Base-by-base conservation (phyloP, 2,113 vertebrate species). In the Laterallus jamaicensis region DNA sequence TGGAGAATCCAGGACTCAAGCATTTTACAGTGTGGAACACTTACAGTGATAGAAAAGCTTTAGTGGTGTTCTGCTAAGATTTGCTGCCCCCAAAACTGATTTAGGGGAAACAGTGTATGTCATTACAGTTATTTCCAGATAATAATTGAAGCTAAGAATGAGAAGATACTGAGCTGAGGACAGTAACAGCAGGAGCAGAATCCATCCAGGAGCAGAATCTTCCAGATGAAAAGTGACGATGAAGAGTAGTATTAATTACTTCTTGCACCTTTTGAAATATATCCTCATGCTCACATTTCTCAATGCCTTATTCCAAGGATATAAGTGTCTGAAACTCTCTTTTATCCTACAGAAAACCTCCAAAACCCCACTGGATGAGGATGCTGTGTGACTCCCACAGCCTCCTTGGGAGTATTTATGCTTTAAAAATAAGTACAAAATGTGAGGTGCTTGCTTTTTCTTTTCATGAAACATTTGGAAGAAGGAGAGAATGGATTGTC, bases 11-110 rank as follows among this genome's bases (percentile, higher is more conserved):
- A 69, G 12, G 62, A n/a, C 29, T 63, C 15, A 11, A n/a, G 6
- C 5, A 0, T 77, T 89, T 50, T 29, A 39, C 4, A 31, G 18
- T 2, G 47, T 0, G 10, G 15, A 80, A 8, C 4, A 24, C 7
- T 22, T 25, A 24, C 5, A 49, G 32, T 21, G 11, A 24, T 2
- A 58, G 29, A 66, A 86, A 80, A 56, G 7, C 4, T 77, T 64
- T 35, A 58, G 40, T 24, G 28, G n/a, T 22, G 5, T 55, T 69
- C 64, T 74, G 18, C 18, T 25, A 62, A 66, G 80, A 66, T 24
- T 11, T 37, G 66, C 40, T 67, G 32, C 17, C 6, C 9, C 16
- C 11, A 26, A 22, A 81, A 67, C 2, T 40, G 5, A 60, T 62
- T 83, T 44, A 62, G 37, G 5, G 15, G 21, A n/a, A 59, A 54